Evolutionary conservation across 1,140 invertebrate species (phyloP).

Genomic region (Temnothorax longispinosus): DNA sequence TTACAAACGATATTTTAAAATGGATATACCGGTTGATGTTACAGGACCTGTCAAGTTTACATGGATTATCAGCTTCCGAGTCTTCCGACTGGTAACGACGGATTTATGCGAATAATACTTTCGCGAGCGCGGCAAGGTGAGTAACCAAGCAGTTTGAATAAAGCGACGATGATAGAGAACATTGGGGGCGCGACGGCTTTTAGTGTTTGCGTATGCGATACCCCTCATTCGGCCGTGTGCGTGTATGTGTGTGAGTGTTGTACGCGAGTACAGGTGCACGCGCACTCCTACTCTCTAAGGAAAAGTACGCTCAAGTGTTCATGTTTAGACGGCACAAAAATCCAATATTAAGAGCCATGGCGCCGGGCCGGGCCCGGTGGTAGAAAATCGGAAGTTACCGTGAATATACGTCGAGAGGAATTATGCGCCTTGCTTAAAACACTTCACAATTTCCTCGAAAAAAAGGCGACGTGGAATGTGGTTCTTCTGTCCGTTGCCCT

Average conservation of each 20-base stretch:
- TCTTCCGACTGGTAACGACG: constrained; percentile 25
- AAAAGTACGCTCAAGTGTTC: constrained; percentile 51
- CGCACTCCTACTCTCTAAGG: constrained; percentile 5
- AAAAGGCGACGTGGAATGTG: constrained; percentile 6
- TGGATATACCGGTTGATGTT: neutral
- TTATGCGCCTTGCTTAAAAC: constrained; percentile 61
- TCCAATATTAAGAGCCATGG: constrained; percentile 74
- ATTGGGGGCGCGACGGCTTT: constrained; percentile 7
- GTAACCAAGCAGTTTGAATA: constrained; percentile 48
- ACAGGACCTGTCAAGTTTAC: constrained; percentile 4
- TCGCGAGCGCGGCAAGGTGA: constrained; percentile 16
- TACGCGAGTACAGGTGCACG: neutral
- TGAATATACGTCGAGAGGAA: constrained; percentile 65
- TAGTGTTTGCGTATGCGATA: constrained; percentile 48
- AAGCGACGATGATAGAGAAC: constrained; percentile 27
- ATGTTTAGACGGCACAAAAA: constrained; percentile 72
- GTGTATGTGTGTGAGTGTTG: neutral
- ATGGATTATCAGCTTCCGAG: constrained; percentile 34
- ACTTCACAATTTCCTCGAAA: constrained; percentile 32
- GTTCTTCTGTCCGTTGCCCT: neutral
- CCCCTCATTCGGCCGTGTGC: neutral
- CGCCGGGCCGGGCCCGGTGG: constrained; percentile 17
- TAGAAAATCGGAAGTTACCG: constrained; percentile 43
- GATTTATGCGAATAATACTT: constrained; percentile 40
- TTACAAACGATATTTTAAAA: neutral